Base-by-base conservation (phyloP, 1,140 invertebrate species). In the Dermatophagoides farinae region DNA sequence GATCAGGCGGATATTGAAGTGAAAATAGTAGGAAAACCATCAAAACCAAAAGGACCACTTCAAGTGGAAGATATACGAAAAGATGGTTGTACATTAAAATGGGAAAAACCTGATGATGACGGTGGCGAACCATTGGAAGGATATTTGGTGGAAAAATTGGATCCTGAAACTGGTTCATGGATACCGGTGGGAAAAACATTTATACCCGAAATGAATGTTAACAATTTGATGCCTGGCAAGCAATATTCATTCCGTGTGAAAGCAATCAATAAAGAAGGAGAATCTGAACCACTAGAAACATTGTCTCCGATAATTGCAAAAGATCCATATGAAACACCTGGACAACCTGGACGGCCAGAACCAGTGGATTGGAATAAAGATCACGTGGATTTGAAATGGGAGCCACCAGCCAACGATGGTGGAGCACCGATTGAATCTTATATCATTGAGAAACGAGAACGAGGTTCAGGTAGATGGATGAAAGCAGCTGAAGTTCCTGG, bases 231-330 rank as follows among this genome's bases (percentile, higher is more conserved):
- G 66, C 86, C 93, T 72, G 88, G 92, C 52, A 96, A 98, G 72
- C 86, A 87, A 8, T 99, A 99, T 74, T 95, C 96, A 76, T 99
- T 99, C 81, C 78, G 95, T 47, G 93, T 99, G 0, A 85, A 86
- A 66, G 96, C 96, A 23, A 89, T 97, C 16, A 99, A 99, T 70
- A 90, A 90, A 68, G 89, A 97, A 72, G 96, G 96, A 20, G 88
- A 93, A 71, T 93, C 90, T 41, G 91, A 97, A 65, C 85, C 88
- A 20, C 69, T 91, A 11, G 84, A 86, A 66, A 88, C 88, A 1
- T 81, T 86, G 4, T 75, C 78, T 14, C 80, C 86, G 46, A 88
- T 81, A 1, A 81, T 86, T 9, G 88, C 88, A 9, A 92, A 91
- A 70, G 90, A 93, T 79, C 90, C 90, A 61, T 97, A 88, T 68